These are phyloP conservation scores for Ptychochromis oligacanthus DNA, from an alignment of 2,113 vertebrate genomes.

Conservation along the genomic window DNA sequence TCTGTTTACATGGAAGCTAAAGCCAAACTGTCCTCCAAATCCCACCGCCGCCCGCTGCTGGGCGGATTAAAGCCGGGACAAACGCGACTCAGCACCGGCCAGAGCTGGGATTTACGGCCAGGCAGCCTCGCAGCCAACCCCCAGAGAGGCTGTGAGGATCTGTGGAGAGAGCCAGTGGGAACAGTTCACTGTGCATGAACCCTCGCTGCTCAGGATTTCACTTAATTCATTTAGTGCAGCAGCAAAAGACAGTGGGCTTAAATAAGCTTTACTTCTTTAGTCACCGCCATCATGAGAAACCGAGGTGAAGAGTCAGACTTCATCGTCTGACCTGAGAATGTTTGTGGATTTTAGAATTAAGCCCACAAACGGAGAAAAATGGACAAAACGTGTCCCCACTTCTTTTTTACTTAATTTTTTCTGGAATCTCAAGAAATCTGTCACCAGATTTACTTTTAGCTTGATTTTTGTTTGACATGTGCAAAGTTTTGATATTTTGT, in stretches of 20 bases:
- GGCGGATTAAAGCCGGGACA: slow-evolving; percentile 42
- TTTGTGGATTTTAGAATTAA: neutral
- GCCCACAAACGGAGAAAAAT: neutral
- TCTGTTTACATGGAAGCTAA: slow-evolving; percentile 47
- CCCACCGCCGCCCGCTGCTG: slow-evolving; percentile 32
- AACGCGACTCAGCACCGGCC: slow-evolving; percentile 14
- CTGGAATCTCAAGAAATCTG: neutral
- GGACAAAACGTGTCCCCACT: neutral
- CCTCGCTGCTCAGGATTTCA: neutral
- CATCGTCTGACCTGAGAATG: neutral
- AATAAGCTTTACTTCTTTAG: neutral
- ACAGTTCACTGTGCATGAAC: neutral
- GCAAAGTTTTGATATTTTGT: neutral
- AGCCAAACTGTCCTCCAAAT: slow-evolving; percentile 54
- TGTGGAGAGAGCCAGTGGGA: slow-evolving; percentile 1
- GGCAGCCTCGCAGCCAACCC: slow-evolving; percentile 1
- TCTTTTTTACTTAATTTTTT: neutral
- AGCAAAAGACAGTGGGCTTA: neutral
- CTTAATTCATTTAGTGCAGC: neutral
- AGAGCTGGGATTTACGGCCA: slow-evolving; percentile 43
- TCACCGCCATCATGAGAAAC: neutral
- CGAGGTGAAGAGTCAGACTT: neutral
- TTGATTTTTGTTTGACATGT: neutral
- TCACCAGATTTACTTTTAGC: fast-evolving
- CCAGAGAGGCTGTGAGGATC: neutral